Evolutionary conservation across 2,888 invertebrate genomes (phyloP).

Genomic region (Trilocha varians): DNA sequence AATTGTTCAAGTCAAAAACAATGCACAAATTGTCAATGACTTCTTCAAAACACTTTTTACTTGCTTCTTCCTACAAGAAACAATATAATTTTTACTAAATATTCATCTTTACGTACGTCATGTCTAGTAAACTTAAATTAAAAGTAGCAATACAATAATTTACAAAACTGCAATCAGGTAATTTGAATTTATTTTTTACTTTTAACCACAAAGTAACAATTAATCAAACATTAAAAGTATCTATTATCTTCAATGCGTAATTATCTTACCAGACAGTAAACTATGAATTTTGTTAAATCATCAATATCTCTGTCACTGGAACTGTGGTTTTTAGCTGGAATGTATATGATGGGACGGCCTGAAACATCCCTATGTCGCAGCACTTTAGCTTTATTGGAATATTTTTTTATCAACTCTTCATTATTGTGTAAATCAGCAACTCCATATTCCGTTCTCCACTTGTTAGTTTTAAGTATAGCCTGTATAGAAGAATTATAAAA

Average conservation of each 20-base stretch:
- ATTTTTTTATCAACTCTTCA: constrained; percentile 67
- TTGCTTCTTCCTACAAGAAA: constrained; percentile 78
- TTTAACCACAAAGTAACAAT: too few species aligned
- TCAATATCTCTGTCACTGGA: constrained; percentile 81
- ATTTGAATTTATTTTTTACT: too few species aligned
- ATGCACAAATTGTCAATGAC: constrained; percentile 85
- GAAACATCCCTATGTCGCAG: constrained; percentile 80
- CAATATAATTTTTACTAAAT: not conserved
- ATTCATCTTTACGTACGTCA: not conserved
- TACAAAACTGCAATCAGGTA: too few species aligned
- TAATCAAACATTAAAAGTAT: too few species aligned
- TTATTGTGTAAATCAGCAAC: constrained; percentile 74
- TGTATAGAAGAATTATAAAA: constrained; percentile 40
- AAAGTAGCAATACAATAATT: too few species aligned
- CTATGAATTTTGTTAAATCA: constrained; percentile 84
- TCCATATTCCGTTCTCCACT: constrained; percentile 84
- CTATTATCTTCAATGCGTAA: not conserved
- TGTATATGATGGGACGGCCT: constrained; percentile 84
- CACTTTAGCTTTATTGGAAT: constrained; percentile 78
- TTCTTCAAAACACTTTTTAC: constrained; percentile 84
- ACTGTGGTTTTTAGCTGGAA: constrained; percentile 84
- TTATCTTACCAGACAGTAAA: constrained; percentile 77
- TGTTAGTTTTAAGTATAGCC: constrained; percentile 85
- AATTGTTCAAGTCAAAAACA: constrained; percentile 83
- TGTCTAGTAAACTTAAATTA: too few species aligned